These are phyloP conservation scores for Sesamia nonagrioides DNA, from an alignment of 1,140 invertebrate genomes.

Conservation along the genomic window DNA sequence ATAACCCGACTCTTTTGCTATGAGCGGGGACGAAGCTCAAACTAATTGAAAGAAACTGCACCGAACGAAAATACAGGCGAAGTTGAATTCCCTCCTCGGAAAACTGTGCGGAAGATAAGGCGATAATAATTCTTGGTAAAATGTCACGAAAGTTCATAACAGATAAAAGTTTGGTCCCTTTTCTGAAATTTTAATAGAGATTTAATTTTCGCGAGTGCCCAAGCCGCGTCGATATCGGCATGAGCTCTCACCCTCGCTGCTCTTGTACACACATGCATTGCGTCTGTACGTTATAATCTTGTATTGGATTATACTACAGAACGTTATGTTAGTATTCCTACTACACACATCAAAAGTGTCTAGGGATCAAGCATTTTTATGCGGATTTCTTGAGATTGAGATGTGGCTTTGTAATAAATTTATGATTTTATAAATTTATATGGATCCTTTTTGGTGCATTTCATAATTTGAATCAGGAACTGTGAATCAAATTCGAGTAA, in stretches of 20 bases:
- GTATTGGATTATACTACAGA: slow-evolving; percentile 17
- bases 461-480: too few relatives aligned
- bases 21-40: slow-evolving; percentile 29
- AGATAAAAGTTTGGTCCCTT: slow-evolving; percentile 85
- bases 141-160: slow-evolving; percentile 86
- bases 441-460: too few relatives aligned
- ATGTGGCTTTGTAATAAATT: too few relatives aligned
- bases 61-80: slow-evolving; percentile 69
- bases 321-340: slow-evolving; percentile 20
- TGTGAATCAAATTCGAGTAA: too few relatives aligned
- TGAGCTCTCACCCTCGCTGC: slow-evolving; percentile 27
- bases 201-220: slow-evolving; percentile 79
- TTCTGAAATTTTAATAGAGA: slow-evolving; percentile 85
- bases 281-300: slow-evolving; percentile 1
- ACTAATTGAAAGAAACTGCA: slow-evolving; percentile 80
- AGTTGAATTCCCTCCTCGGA: slow-evolving; percentile 71
- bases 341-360: too few relatives aligned
- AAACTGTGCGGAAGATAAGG: slow-evolving; percentile 76
- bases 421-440: too few relatives aligned
- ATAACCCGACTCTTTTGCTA: slow-evolving; percentile 37
- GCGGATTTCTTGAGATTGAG: too few relatives aligned
- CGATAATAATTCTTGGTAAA: slow-evolving; percentile 84
- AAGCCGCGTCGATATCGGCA: slow-evolving; percentile 58
- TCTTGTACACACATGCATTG: neutral
- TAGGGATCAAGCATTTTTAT: too few relatives aligned